Conservation (phyloP, 2,888 invertebrate species). For the Pollenia amentaria region DNA sequence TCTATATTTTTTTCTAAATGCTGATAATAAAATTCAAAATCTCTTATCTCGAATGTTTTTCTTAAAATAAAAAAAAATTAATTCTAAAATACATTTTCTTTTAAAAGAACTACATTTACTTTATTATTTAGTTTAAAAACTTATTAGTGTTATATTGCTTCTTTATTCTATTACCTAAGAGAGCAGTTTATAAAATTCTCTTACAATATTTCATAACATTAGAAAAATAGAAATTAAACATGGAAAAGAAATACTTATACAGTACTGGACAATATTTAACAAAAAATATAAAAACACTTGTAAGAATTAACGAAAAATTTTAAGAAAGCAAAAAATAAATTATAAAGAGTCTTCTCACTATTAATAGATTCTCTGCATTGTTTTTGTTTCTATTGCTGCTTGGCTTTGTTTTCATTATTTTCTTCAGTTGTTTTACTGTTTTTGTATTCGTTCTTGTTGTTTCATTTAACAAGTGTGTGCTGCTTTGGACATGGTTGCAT, state of each 20-base stretch:
- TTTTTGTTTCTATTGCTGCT: constrained; percentile 20
- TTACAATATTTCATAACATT: constrained; percentile 46
- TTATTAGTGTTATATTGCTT: constrained; percentile 12
- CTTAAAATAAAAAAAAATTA: not conserved
- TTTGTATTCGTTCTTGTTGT: constrained; percentile 25
- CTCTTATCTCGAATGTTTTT: constrained; percentile 49
- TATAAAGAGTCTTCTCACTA: constrained; percentile 38
- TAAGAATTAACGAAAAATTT: constrained; percentile 46
- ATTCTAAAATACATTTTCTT: constrained; percentile 42
- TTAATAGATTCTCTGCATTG: constrained; percentile 43
- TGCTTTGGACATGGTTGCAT: constrained; percentile 53
- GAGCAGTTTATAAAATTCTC: constrained; percentile 8
- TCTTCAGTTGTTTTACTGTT: constrained; percentile 26
- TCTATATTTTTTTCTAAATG: not conserved
- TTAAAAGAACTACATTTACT: constrained; percentile 19
- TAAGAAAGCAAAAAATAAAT: constrained; percentile 17
- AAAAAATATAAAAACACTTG: constrained; percentile 54
- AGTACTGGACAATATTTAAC: constrained; percentile 30
- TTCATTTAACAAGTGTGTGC: constrained; percentile 67
- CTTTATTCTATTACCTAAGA: not conserved
- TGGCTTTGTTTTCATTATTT: constrained; percentile 6
- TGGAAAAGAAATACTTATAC: not conserved
- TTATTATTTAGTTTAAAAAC: constrained; percentile 3
- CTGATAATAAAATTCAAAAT: constrained; percentile 55
- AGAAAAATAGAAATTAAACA: constrained; percentile 25